A percentile compares a stretch with the other conserved stretches of the same genome.
These are phyloP conservation scores for Phylloscopus whistleri DNA, from an alignment of 2,113 vertebrate genomes.

Conservation along the genomic window DNA sequence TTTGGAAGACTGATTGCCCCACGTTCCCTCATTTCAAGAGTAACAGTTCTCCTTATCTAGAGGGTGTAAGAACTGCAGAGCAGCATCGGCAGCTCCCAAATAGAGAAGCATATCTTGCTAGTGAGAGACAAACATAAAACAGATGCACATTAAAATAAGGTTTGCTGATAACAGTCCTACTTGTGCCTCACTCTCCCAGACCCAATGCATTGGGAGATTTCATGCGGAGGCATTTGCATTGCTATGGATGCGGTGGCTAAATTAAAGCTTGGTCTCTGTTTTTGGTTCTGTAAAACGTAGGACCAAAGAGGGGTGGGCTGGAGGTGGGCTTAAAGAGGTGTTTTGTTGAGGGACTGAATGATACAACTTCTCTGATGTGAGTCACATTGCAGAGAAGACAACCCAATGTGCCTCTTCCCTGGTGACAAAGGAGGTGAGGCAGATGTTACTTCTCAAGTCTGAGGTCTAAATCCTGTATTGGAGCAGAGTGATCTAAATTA, in stretches of 20 bases:
- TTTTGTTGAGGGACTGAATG: neutral
- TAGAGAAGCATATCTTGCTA: neutral
- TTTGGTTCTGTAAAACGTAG: neutral
- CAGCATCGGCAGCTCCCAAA: neutral
- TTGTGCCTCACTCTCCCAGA: neutral
- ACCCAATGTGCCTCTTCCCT: neutral
- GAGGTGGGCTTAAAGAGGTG: accelerated
- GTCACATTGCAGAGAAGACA: neutral
- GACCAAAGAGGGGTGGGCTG: neutral
- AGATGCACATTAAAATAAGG: neutral
- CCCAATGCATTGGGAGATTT: neutral
- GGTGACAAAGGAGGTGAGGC: neutral
- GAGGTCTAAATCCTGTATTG: neutral
- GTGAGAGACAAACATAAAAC: neutral
- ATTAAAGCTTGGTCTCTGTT: neutral
- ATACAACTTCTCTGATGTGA: neutral
- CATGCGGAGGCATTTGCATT: neutral
- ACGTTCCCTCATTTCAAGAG: neutral
- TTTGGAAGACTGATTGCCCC: neutral
- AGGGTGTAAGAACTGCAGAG: neutral
- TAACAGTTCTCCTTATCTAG: neutral
- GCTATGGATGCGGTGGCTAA: neutral
- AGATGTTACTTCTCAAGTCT: neutral
- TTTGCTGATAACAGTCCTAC: neutral
- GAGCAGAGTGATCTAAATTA: neutral